Evolutionary conservation across 2,113 vertebrate species (phyloP).

Genomic region (Etheostoma cragini): DNA sequence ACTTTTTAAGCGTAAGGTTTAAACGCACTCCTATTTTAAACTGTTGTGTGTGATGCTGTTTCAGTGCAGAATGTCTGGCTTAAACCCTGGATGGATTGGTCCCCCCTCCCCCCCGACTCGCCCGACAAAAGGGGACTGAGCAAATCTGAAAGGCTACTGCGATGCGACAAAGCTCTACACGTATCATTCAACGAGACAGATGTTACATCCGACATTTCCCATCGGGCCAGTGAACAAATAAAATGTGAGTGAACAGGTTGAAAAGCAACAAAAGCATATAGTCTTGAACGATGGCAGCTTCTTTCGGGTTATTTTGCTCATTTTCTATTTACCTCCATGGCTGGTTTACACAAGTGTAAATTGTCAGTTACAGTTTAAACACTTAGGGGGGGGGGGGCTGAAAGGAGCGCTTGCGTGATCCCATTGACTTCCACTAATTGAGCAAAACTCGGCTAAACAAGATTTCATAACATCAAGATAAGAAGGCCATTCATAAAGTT

Average conservation of each 20-base stretch:
- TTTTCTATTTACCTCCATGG: no score
- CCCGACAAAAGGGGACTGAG: neutral
- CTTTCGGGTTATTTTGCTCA: neutral
- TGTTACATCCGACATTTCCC: neutral
- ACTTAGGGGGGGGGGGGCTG: neutral
- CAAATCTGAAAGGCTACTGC: neutral
- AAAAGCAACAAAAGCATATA: slow-evolving; percentile 7
- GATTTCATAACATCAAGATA: neutral
- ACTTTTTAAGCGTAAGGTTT: neutral
- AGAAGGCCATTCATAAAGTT: neutral
- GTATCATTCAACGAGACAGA: neutral
- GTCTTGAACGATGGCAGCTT: neutral
- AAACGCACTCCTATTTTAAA: no score
- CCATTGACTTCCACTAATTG: neutral
- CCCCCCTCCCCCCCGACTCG: neutral
- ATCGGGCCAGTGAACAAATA: neutral
- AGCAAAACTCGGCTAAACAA: slow-evolving; percentile 4
- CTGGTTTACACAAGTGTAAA: neutral
- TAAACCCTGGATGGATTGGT: neutral
- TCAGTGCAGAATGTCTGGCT: neutral
- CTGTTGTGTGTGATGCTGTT: neutral
- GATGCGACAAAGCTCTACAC: no score
- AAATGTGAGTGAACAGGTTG: neutral
- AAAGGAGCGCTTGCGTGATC: neutral
- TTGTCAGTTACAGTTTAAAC: neutral